Percentiles rank a stretch among this genome's conserved stretches.
Evolutionary conservation across 2,888 invertebrate genomes (phyloP).

Genomic region (Plagodis dolabraria): DNA sequence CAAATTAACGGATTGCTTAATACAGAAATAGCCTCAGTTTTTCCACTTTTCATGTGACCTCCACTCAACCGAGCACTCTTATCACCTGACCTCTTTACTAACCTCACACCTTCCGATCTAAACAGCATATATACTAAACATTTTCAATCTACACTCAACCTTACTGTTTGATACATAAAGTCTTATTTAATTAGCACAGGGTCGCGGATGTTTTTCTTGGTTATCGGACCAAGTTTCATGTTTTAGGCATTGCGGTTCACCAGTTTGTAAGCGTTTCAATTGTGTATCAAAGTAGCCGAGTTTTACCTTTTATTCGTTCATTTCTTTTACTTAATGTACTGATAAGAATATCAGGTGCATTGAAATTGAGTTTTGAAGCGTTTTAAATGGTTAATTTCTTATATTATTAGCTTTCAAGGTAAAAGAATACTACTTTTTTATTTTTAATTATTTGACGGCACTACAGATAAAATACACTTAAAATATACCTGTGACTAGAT

Average conservation of each 20-base stretch:
- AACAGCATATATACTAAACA: conserved; percentile 47
- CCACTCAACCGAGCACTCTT: conserved; percentile 60
- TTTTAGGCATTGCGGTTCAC: conserved; percentile 65
- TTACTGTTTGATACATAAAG: conserved; percentile 37
- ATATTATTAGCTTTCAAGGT: too few species aligned
- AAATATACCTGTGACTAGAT: too few species aligned
- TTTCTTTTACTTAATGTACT: conserved; percentile 13
- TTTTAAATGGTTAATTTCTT: too few species aligned
- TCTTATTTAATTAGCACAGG: conserved; percentile 38
- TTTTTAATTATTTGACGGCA: too few species aligned
- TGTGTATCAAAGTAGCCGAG: conserved; percentile 44
- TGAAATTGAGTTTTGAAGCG: not conserved
- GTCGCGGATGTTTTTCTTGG: conserved; percentile 52
- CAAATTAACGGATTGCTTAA: not conserved
- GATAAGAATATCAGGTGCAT: conserved; percentile 14
- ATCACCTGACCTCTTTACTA: conserved; percentile 79
- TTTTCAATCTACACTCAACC: conserved; percentile 39
- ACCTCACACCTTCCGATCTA: conserved; percentile 45
- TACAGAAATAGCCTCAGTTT: conserved; percentile 44
- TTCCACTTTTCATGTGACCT: conserved; percentile 75
- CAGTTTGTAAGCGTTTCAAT: conserved; percentile 57
- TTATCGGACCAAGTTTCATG: conserved; percentile 65
- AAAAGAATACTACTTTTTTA: too few species aligned
- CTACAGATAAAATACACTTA: too few species aligned
- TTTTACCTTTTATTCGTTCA: conserved; percentile 34